Percentiles rank a stretch among this genome's conserved stretches.
Evolutionary conservation across 2,888 invertebrate species (phyloP).

Genomic region (Liposcelis brunnea): DNA sequence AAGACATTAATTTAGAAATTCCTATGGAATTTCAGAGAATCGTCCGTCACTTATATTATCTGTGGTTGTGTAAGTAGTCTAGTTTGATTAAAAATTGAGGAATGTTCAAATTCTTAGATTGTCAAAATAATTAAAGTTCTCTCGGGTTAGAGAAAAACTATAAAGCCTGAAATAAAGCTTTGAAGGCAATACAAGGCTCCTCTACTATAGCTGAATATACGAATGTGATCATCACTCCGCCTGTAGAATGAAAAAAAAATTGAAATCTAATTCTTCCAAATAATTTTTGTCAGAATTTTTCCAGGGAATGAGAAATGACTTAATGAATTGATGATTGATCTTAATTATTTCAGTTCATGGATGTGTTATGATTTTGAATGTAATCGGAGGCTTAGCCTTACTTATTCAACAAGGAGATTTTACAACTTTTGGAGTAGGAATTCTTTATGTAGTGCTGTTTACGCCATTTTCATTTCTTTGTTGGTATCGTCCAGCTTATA

Average conservation of each 20-base stretch:
- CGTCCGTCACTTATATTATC: conserved; percentile 83
- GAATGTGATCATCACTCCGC: too few relatives aligned
- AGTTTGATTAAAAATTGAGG: conserved; percentile 2
- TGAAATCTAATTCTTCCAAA: conserved; percentile 1
- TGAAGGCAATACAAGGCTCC: not conserved
- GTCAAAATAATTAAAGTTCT: too few relatives aligned
- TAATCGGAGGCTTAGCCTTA: conserved; percentile 67
- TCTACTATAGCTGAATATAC: too few relatives aligned
- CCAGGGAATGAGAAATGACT: too few relatives aligned
- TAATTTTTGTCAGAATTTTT: not conserved
- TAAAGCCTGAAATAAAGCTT: too few relatives aligned
- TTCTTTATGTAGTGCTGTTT: conserved; percentile 77
- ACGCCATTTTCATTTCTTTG: conserved; percentile 96
- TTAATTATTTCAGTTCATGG: conserved; percentile 61
- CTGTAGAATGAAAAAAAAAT: too few relatives aligned
- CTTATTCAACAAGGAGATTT: conserved; percentile 43
- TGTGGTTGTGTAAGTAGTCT: conserved; percentile 84
- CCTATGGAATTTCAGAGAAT: conserved; percentile 93
- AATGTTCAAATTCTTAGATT: too few relatives aligned
- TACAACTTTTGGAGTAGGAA: conserved; percentile 67
- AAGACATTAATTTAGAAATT: conserved; percentile 98
- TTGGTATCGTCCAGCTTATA: conserved; percentile 98
- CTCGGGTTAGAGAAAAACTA: too few relatives aligned
- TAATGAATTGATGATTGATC: too few relatives aligned
- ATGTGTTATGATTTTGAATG: conserved; percentile 65